Percentiles rank a stretch among this genome's conserved stretches.
phyloP scores from a whole-genome alignment of 2,888 invertebrate species.

The Andrena bicolor region DNA sequence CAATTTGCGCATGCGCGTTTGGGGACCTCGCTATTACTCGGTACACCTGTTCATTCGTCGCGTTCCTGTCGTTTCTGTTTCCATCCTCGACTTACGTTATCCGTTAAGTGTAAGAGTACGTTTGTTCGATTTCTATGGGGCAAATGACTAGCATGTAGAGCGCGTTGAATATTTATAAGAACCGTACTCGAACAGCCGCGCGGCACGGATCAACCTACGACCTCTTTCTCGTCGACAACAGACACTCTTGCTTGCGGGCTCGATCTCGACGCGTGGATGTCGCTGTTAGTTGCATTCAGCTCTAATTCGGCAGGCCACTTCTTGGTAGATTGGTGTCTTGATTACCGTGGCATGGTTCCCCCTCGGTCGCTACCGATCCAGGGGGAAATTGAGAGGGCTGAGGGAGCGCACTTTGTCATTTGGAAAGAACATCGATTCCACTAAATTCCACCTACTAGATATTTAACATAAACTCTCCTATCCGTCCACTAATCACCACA shows the following conservation, averaged over 20 bases:
- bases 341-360: slow-evolving; percentile 80
- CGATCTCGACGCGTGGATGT: slow-evolving; percentile 48
- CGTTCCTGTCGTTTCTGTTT: background rate
- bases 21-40: background rate
- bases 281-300: slow-evolving; percentile 56
- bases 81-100: background rate
- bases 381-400: slow-evolving; percentile 44
- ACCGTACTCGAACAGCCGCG: background rate
- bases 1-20: background rate
- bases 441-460: background rate
- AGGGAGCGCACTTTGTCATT: slow-evolving; percentile 47
- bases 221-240: slow-evolving; percentile 11
- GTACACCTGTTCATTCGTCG: background rate
- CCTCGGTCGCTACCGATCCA: slow-evolving; percentile 46
- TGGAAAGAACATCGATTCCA: slow-evolving; percentile 55
- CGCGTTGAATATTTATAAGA: background rate
- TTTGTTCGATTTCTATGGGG: background rate
- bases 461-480: too few relatives aligned
- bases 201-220: background rate
- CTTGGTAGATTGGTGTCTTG: slow-evolving; percentile 71
- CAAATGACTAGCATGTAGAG: background rate
- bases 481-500: background rate
- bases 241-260: slow-evolving; percentile 42
- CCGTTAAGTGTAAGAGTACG: background rate
- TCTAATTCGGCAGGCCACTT: slow-evolving; percentile 53